Evolutionary conservation across 92 coral and sea anemone species (phyloP), one percentile per base, ranked within the genome.

Genomic region (Phymanthus crucifer): DNA sequence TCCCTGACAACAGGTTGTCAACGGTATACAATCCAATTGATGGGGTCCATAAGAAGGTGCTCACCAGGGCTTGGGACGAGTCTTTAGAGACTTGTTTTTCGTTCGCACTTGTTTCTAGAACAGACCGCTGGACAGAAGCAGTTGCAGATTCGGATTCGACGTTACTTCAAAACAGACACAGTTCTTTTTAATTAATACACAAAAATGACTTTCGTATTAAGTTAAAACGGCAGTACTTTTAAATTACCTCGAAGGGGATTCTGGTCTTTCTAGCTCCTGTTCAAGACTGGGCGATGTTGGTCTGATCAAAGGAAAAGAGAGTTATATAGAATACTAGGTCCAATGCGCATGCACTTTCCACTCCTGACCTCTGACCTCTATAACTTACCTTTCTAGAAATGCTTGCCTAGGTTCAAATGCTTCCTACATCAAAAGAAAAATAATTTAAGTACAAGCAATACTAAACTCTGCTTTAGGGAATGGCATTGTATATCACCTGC

Each of bases 241-340:
- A n/a, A n/a, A n/a, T n/a, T 85, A 95, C 99, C 99, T 95, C 40
- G 94, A 91, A 56, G 99, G 99, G 3, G 99, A 93, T 32, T 95
- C 99, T 3, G 99, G 97, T 56, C 99, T 84, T n/a, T 91, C 97
- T 76, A 88, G 92, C 32, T 95, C 97, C 83, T 88, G 94, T 66
- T 95, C 97, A 24, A 86, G 79, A 35, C 90, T 77, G 67, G 97
- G 97, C 2, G 95, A 90, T 14, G 94, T 86, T 18, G 97, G 94
- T 86, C 99, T 95, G 64, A 19, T 7, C 26, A 57, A 79, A 37
- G 32, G 46, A 38, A 17, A 7, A 70, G 46, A 45, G 6, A 9
- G 1, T 1, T 43, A 43, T n/a, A n/a, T 43, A 0, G 48, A 0
- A 43, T 43, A 43, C 48, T 43, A 43, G 48, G 9, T 43, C 48